Evolutionary conservation across 53 echinoderm and acorn worm genomes (phyloP), one percentile per base, ranked within the genome.

Genomic region (Henricia sp.): DNA sequence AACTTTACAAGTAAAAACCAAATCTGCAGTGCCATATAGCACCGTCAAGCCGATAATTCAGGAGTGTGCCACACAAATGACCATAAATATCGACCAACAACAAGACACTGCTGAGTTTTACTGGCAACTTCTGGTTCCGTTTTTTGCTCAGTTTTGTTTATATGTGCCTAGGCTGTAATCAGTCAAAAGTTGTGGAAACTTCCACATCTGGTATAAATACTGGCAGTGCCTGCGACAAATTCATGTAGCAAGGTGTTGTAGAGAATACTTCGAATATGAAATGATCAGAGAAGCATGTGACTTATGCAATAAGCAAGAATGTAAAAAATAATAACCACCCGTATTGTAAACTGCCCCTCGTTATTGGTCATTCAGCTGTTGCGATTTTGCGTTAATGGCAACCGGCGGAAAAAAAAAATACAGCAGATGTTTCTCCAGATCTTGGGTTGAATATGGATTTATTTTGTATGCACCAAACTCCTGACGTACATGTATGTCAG

Each of bases 281-380:
- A 29, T 60, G 2, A 60, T 21, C 1, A 27, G 28, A 26, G 62
- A 14, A 24, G 27, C 13, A 25, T 60, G 62, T 60, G 19, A 16
- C 13, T 27, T 6, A 26, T 60, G 36, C 2, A 3, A 27, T 23
- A 3, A 60, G 28, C 1, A 60, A 29, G 13, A 60, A 27, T 25
- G 62, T 29, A 60, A 5, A 60, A 60, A 60, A 60, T 60, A 26
- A 60, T 60, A 5, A 11, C 10, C 28, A 26, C 62, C 28, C 62
- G 62, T 60, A 60, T 60, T 13, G 62, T 60, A 26, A 60, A 60
- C 62, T 60, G 62, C 28, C 62, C 36, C 28, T 60, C 27, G 13
- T 13, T 60, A 26, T 60, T 60, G 28, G 62, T 60, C 13, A 29
- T 60, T 21, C 62, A 60, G 10, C 28, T 60, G 13, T 60, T 60